Evolutionary conservation across 1,140 invertebrate genomes (phyloP).

Genomic region (Ostrea edulis): DNA sequence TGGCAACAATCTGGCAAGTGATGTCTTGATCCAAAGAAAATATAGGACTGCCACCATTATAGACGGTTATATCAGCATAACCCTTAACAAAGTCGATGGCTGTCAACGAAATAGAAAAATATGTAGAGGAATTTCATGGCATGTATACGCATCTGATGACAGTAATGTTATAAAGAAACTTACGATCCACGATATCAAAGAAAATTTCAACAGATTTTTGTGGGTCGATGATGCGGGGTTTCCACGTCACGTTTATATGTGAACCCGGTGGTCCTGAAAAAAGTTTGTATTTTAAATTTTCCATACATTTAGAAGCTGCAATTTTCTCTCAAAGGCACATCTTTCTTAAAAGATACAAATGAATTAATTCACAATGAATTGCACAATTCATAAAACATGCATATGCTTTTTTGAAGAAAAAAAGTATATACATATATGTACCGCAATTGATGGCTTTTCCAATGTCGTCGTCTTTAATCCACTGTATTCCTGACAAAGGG

Average conservation of each 20-base stretch:
- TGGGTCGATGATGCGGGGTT: not conserved
- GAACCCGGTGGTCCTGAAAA: not conserved
- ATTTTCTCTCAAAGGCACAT: too few relatives aligned
- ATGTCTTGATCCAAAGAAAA: constrained; percentile 12
- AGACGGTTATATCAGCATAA: not conserved
- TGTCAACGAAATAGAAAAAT: not conserved
- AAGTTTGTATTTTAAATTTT: too few relatives aligned
- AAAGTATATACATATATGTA: not conserved
- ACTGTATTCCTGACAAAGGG: not conserved
- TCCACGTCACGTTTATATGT: not conserved
- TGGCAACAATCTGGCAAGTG: not conserved
- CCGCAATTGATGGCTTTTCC: constrained; percentile 3
- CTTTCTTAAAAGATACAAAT: too few relatives aligned
- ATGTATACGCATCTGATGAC: not conserved
- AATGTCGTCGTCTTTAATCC: not conserved
- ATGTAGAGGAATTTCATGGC: not conserved
- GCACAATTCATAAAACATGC: too few relatives aligned
- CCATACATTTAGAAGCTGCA: too few relatives aligned
- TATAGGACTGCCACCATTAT: not conserved
- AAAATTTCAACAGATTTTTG: constrained; percentile 1
- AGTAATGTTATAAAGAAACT: not conserved
- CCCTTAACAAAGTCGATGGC: not conserved
- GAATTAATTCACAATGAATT: too few relatives aligned
- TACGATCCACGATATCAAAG: not conserved
- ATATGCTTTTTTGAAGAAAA: not conserved